A percentile compares a stretch with the other conserved stretches of the same genome.
phyloP scores from a whole-genome alignment of 2,113 vertebrate species.

The Poicephalus meyeri region DNA sequence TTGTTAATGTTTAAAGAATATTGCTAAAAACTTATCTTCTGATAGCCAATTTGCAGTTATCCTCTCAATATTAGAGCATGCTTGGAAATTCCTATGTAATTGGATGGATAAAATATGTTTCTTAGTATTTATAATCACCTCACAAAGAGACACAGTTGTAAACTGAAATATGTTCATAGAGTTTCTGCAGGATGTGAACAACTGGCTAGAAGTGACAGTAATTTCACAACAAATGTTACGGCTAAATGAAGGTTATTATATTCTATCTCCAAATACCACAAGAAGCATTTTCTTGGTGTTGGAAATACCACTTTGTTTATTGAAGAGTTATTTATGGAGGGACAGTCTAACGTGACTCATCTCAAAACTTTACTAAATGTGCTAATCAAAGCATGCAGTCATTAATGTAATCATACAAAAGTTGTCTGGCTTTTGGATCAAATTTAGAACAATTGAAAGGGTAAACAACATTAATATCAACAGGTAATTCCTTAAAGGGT shows the following conservation, averaged over 20 bases:
- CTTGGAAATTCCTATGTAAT: neutral
- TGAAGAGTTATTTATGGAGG: neutral
- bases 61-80: neutral
- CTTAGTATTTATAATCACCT: neutral
- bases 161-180: neutral
- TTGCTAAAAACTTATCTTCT: neutral
- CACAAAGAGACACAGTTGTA: neutral
- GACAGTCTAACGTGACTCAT: neutral
- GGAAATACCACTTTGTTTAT: neutral
- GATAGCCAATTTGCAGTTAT: neutral
- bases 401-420: neutral
- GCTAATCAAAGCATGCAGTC: neutral
- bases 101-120: neutral
- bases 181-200: neutral
- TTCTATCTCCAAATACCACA: neutral
- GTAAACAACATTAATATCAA: neutral
- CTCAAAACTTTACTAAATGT: neutral
- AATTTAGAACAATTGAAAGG: neutral
- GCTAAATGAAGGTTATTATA: neutral
- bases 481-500: too few species aligned
- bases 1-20: neutral
- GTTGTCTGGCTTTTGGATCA: neutral
- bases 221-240: neutral
- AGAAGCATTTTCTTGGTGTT: neutral
- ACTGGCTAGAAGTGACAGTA: neutral